These are phyloP conservation scores for Lymantria dispar DNA, from an alignment of 2,888 invertebrate species.

Conservation along the genomic window DNA sequence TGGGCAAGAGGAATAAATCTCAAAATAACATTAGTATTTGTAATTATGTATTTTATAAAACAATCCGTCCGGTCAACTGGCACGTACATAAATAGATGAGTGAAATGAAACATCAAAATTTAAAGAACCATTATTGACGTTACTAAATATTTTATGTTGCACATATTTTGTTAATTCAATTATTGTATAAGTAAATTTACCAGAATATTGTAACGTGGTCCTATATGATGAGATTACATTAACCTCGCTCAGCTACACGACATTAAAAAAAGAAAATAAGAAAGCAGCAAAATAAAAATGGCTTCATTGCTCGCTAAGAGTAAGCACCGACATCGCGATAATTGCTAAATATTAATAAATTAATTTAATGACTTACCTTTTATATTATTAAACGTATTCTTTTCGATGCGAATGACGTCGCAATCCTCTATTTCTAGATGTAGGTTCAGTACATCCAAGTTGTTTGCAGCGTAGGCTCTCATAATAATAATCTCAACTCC, in stretches of 20 bases:
- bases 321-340: conserved; percentile 9
- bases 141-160: too few species aligned
- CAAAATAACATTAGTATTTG: too few species aligned
- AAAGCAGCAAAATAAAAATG: not conserved
- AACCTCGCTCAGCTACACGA: not conserved
- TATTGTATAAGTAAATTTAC: too few species aligned
- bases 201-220: too few species aligned
- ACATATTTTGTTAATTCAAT: too few species aligned
- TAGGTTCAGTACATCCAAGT: conserved; percentile 82
- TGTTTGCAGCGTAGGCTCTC: conserved; percentile 83
- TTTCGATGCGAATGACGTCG: conserved; percentile 83
- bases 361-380: conserved; percentile 60
- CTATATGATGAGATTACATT: not conserved
- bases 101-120: too few species aligned
- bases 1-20: too few species aligned
- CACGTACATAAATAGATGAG: too few species aligned
- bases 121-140: too few species aligned
- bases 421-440: conserved; percentile 84
- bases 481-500: conserved; percentile 79
- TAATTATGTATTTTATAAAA: too few species aligned
- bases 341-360: conserved; percentile 4
- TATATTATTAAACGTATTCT: conserved; percentile 84
- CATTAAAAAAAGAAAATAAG: not conserved
- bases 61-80: too few species aligned
- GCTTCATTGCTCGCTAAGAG: conserved; percentile 13